These are phyloP conservation scores for Corythornis madagascariensis DNA, from an alignment of 2,113 vertebrate genomes.

Conservation along the genomic window DNA sequence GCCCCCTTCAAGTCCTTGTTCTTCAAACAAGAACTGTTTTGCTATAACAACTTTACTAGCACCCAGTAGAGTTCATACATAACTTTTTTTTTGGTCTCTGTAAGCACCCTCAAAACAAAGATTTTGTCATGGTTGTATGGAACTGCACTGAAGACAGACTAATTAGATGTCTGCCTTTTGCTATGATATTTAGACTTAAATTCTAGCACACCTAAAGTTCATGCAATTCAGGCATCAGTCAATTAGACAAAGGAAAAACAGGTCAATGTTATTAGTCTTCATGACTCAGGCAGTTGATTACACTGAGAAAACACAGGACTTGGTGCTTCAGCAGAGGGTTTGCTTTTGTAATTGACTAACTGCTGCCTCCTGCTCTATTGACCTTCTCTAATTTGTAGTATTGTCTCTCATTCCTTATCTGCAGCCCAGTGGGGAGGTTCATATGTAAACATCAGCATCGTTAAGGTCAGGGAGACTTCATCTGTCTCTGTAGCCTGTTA, in stretches of 20 bases:
- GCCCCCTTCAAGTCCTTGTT: neutral
- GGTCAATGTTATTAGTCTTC: conserved; percentile 72
- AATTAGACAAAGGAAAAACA: conserved; percentile 65
- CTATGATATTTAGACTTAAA: conserved; percentile 67
- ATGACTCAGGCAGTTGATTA: conserved; percentile 73
- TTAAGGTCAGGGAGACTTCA: conserved; percentile 17
- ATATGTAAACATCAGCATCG: conserved; percentile 58
- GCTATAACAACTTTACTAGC: neutral
- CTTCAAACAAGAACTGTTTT: conserved; percentile 38
- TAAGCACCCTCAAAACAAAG: conserved; percentile 50
- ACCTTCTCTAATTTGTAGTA: conserved; percentile 74
- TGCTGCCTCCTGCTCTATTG: conserved; percentile 68
- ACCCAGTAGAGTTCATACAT: conserved; percentile 25
- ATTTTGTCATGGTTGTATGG: conserved; percentile 49
- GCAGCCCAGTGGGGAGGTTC: neutral
- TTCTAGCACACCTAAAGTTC: conserved; percentile 68
- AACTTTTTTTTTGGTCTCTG: conserved; percentile 1
- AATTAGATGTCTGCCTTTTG: conserved; percentile 70
- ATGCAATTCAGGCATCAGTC: conserved; percentile 66
- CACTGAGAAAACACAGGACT: conserved; percentile 70
- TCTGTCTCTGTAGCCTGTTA: conserved; percentile 30
- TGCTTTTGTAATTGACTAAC: conserved; percentile 71
- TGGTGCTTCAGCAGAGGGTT: conserved; percentile 54
- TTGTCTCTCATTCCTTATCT: conserved; percentile 72
- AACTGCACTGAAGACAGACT: conserved; percentile 39